These are phyloP conservation scores for Pollimyrus isidori DNA, from an alignment of 2,113 vertebrate genomes.

Conservation along the genomic window DNA sequence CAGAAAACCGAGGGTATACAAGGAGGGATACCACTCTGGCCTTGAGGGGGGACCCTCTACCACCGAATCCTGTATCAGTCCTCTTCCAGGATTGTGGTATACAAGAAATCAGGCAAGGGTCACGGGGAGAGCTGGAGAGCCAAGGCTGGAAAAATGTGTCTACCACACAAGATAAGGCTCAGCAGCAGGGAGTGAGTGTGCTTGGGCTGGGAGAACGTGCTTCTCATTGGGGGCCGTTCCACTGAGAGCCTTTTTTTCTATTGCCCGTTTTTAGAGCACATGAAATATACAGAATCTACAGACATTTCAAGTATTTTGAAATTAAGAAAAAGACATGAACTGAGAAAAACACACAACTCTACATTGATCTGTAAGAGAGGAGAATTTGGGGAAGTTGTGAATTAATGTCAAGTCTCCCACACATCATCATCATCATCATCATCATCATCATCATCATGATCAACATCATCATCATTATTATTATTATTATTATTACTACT, in stretches of 20 bases:
- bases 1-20: neutral
- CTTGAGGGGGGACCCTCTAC: slow-evolving; percentile 8
- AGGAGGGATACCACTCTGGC: neutral
- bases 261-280: neutral
- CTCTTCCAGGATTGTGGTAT: neutral
- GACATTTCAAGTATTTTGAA: neutral
- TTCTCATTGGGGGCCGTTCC: neutral
- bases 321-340: neutral
- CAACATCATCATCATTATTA: neutral
- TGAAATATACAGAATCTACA: neutral
- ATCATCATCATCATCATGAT: neutral
- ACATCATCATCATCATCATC: neutral
- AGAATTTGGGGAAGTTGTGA: neutral
- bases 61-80: neutral
- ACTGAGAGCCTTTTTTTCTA: neutral
- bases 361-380: neutral
- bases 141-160: slow-evolving; percentile 47
- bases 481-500: neutral
- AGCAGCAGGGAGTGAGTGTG: neutral
- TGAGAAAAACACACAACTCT: neutral
- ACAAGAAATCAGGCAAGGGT: neutral
- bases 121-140: neutral
- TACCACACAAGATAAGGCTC: slow-evolving; percentile 52
- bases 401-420: neutral
- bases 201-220: neutral